These are phyloP conservation scores for Aulostomus chinensis DNA, from an alignment of 2,797 vertebrate genomes.

Conservation along the genomic window DNA sequence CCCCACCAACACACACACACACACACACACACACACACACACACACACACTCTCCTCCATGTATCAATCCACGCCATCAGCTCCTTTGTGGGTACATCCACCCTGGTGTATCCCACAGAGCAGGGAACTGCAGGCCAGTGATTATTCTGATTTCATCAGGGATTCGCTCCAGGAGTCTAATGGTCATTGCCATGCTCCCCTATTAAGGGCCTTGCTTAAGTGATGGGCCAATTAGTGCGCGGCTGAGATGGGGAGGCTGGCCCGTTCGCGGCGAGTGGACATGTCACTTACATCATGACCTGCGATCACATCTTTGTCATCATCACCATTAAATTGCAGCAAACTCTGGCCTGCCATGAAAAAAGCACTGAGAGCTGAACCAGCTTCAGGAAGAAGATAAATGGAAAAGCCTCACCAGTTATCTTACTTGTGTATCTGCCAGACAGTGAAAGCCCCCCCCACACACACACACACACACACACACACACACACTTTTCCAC, in stretches of 20 bases:
- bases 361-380: neutral
- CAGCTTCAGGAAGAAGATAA: conserved; percentile 20
- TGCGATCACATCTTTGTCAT: conserved; percentile 10
- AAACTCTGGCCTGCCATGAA: conserved; percentile 10
- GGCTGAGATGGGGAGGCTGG: conserved; percentile 3
- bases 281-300: conserved; percentile 10
- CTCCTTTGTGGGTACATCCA: conserved; percentile 18
- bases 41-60: conserved; percentile 17
- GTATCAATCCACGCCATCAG: conserved; percentile 14
- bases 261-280: neutral
- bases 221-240: conserved; percentile 19
- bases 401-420: conserved; percentile 19
- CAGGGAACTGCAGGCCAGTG: conserved; percentile 23
- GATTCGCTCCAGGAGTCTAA: conserved; percentile 20
- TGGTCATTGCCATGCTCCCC: conserved; percentile 7
- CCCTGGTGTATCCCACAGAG: no score
- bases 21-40: conserved; percentile 19
- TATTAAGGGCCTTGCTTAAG: conserved; percentile 17
- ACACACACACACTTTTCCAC: no score
- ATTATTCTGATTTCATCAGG: conserved; percentile 67
- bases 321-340: conserved; percentile 28
- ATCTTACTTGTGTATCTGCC: conserved; percentile 43
- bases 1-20: conserved; percentile 10
- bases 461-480: no score
- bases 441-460: neutral